A percentile compares a stretch with the other conserved stretches of the same genome.
These are phyloP conservation scores for Lithosia quadra DNA, from an alignment of 2,888 invertebrate species.

Conservation along the genomic window DNA sequence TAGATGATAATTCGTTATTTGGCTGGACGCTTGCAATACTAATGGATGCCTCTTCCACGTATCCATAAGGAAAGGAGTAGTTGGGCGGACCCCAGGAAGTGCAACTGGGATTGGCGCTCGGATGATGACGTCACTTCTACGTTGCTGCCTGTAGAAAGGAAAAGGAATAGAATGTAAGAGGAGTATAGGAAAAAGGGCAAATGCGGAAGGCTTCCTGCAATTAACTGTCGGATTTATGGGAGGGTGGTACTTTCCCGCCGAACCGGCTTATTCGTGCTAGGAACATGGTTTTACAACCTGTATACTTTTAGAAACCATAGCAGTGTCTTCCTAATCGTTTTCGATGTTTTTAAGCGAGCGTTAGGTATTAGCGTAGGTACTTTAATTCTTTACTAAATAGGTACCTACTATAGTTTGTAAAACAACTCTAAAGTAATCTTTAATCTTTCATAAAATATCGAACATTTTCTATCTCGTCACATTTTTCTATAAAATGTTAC, in stretches of 20 bases:
- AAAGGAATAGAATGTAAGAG: neutral
- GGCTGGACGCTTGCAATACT: neutral
- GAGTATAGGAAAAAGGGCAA: neutral
- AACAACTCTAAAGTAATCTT: too few relatives aligned
- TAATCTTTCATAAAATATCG: too few relatives aligned
- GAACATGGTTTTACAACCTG: neutral
- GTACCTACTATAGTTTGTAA: too few relatives aligned
- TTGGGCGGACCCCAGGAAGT: neutral
- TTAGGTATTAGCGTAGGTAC: neutral
- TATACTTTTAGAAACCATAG: neutral
- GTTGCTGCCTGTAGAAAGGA: neutral
- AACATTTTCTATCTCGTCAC: neutral
- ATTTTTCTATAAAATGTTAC: neutral
- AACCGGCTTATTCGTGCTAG: neutral
- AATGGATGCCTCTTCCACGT: neutral
- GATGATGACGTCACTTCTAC: neutral
- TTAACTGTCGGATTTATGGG: neutral
- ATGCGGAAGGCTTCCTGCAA: neutral
- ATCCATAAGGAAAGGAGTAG: neutral
- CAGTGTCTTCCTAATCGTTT: neutral
- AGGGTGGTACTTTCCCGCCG: neutral
- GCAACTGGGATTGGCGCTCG: neutral
- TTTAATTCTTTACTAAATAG: neutral
- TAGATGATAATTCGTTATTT: neutral
- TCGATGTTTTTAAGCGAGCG: neutral